phyloP scores from a whole-genome alignment of 1,140 invertebrate species.

The Drepana arcuata region DNA sequence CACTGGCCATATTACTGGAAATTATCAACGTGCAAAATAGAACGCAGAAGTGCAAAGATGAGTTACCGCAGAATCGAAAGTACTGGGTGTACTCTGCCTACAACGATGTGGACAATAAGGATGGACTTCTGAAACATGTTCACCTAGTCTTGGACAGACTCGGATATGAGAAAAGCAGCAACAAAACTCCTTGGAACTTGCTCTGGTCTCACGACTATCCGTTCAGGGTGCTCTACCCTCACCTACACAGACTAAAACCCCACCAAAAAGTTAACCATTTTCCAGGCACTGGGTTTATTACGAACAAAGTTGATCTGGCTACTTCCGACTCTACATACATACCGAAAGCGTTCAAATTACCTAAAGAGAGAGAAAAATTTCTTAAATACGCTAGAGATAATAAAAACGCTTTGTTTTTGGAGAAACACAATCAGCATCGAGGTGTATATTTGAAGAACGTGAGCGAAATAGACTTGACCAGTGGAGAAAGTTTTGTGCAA shows the following conservation, averaged over 20 bases:
- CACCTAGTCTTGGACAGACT: constrained; percentile 80
- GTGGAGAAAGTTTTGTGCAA: constrained; percentile 89
- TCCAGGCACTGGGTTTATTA: constrained; percentile 94
- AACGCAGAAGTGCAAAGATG: constrained; percentile 22
- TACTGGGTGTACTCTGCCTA: constrained; percentile 55
- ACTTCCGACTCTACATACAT: constrained; percentile 83
- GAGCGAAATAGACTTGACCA: constrained; percentile 80
- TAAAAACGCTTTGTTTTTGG: constrained; percentile 85
- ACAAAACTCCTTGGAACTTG: constrained; percentile 84
- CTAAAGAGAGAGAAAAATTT: constrained; percentile 82
- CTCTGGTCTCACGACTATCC: constrained; percentile 97
- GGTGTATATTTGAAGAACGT: constrained; percentile 86
- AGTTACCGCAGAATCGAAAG: constrained; percentile 20
- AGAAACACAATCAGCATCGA: constrained; percentile 94
- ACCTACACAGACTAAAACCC: constrained; percentile 74
- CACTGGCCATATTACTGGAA: constrained; percentile 42
- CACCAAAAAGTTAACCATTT: constrained; percentile 95
- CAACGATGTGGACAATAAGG: constrained; percentile 35
- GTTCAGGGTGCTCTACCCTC: constrained; percentile 76
- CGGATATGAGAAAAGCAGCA: constrained; percentile 77
- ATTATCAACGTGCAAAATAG: constrained; percentile 36
- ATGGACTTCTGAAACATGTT: constrained; percentile 84
- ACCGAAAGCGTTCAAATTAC: constrained; percentile 91
- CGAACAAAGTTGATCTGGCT: constrained; percentile 94
- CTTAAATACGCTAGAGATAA: constrained; percentile 79